These are phyloP conservation scores for Scolopax rusticola DNA, from an alignment of 2,797 vertebrate genomes.

Conservation along the genomic window DNA sequence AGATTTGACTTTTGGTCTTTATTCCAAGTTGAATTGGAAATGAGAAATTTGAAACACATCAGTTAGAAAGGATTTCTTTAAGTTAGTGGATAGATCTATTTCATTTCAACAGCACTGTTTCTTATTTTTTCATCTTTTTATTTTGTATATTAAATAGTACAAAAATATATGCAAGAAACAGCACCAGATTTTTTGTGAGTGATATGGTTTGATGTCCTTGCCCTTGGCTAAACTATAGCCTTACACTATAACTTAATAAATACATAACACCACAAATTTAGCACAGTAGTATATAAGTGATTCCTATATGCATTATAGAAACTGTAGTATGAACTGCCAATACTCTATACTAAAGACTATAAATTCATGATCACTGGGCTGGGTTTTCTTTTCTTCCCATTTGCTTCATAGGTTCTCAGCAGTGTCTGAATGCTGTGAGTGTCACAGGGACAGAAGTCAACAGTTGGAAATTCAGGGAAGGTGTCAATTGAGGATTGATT, in stretches of 20 bases:
- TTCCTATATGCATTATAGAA: background rate
- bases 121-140: background rate
- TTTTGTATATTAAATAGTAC: background rate
- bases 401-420: background rate
- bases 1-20: background rate
- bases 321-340: background rate
- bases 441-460: background rate
- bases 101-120: background rate
- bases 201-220: background rate
- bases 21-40: background rate
- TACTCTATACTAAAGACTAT: background rate
- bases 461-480: background rate
- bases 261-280: background rate
- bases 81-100: background rate
- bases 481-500: background rate
- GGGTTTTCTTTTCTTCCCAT: background rate
- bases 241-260: background rate
- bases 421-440: background rate
- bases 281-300: fast-evolving
- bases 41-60: background rate
- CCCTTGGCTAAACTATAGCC: background rate
- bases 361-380: fast-evolving
- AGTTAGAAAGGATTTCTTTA: background rate
- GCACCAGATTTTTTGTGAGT: background rate
- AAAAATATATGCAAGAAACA: background rate